A percentile compares a stretch with the other conserved stretches of the same genome.
Conservation (phyloP, 2,888 invertebrate genomes). For the Andricus curvator region DNA sequence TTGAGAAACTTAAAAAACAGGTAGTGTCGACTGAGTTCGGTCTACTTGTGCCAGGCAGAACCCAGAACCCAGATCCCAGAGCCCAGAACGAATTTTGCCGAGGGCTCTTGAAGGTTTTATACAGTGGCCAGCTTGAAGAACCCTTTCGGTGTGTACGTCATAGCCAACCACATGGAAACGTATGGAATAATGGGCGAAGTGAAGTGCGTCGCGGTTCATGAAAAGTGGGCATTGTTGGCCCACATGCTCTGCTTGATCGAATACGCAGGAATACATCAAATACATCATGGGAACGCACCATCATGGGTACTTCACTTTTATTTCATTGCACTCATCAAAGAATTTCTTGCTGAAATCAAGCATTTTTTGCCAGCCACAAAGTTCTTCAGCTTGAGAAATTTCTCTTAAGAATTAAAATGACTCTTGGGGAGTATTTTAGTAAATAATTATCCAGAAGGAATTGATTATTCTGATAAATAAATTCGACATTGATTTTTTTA, state of each 20-base stretch:
- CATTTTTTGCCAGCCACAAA: constrained; percentile 14
- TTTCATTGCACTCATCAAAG: constrained; percentile 12
- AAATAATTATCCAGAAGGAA: too few species aligned
- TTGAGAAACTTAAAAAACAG: constrained; percentile 59
- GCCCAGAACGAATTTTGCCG: constrained; percentile 71
- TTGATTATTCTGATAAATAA: too few species aligned
- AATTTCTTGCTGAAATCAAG: constrained; percentile 28
- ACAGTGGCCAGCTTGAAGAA: constrained; percentile 70
- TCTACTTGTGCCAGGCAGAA: constrained; percentile 53
- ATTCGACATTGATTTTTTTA: too few species aligned
- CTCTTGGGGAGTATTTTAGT: too few species aligned
- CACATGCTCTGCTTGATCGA: constrained; percentile 77
- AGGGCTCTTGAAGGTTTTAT: constrained; percentile 71
- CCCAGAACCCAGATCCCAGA: constrained; percentile 57
- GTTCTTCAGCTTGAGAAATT: too few species aligned
- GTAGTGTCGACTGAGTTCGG: constrained; percentile 65
- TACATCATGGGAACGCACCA: constrained; percentile 64
- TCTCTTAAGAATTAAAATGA: too few species aligned
- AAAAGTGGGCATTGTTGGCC: constrained; percentile 77
- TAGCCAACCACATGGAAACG: constrained; percentile 66
- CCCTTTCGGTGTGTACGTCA: constrained; percentile 58
- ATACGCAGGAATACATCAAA: constrained; percentile 61
- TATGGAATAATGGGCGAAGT: constrained; percentile 74
- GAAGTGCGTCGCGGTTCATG: constrained; percentile 74
- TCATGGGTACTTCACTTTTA: constrained; percentile 14